Conservation (phyloP, 2,797 vertebrate species). For the Mustela erminea region DNA sequence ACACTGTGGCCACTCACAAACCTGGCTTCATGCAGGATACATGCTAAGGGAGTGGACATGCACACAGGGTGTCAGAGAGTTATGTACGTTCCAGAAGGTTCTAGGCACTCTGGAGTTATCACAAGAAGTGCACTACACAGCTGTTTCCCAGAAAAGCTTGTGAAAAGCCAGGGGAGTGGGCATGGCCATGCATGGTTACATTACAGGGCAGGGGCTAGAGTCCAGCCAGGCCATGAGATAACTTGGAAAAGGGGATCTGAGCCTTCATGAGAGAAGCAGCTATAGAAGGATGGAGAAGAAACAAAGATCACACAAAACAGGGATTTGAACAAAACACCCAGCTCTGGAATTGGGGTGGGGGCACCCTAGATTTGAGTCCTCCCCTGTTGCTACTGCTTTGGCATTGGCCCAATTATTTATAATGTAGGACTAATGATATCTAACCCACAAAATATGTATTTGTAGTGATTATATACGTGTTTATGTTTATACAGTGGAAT, state of each 20-base stretch:
- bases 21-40: not conserved
- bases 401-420: not conserved
- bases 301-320: not conserved
- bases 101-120: not conserved
- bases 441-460: not conserved
- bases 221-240: not conserved
- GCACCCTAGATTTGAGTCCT: not conserved
- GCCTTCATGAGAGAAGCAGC: not conserved
- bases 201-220: not conserved
- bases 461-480: not conserved
- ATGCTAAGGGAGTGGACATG: not conserved
- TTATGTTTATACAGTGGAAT: not conserved
- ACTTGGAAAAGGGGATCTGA: not conserved
- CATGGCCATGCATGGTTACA: fast-evolving
- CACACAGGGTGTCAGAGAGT: not conserved
- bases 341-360: not conserved
- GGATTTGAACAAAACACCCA: not conserved
- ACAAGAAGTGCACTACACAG: not conserved
- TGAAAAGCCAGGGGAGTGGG: fast-evolving
- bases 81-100: too few relatives aligned
- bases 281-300: not conserved
- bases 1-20: not conserved
- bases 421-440: not conserved
- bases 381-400: not conserved
- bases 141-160: not conserved